Evolutionary conservation across 1,140 invertebrate species (phyloP).

Genomic region (Drosophila punjabiensis): DNA sequence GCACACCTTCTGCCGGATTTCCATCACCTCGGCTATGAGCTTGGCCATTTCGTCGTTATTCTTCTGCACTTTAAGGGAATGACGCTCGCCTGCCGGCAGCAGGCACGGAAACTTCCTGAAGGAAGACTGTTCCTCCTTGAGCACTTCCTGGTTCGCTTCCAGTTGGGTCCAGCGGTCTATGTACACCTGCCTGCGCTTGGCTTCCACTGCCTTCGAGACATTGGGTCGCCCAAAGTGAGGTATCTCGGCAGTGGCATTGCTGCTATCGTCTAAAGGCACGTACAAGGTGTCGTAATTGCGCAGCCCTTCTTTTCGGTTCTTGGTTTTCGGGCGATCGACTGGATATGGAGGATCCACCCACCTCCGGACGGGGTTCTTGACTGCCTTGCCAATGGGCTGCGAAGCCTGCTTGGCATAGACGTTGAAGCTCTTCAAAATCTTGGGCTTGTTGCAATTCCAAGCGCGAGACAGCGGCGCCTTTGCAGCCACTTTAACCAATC

Average conservation of each 20-base stretch:
- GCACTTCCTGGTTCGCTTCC: neutral
- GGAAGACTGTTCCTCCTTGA: neutral
- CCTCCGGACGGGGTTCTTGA: neutral
- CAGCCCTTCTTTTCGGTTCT: neutral
- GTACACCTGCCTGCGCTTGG: neutral
- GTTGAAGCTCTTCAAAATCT: neutral
- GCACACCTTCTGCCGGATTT: neutral
- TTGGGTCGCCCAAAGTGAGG: neutral
- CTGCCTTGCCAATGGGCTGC: neutral
- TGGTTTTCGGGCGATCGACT: neutral
- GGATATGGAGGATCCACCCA: neutral
- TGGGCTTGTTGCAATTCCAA: constrained; percentile 1
- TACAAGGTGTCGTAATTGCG: constrained; percentile 4
- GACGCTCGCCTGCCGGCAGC: neutral
- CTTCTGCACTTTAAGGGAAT: neutral
- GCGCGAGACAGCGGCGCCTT: neutral
- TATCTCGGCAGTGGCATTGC: neutral
- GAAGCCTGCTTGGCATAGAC: constrained; percentile 3
- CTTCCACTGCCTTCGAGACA: neutral
- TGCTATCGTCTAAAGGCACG: neutral
- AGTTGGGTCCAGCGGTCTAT: neutral
- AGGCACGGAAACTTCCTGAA: neutral
- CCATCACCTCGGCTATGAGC: neutral
- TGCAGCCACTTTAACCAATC: too few relatives aligned
- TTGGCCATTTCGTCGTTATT: neutral